phyloP scores from a whole-genome alignment of 1,140 invertebrate species.

The Bombus confusus region DNA sequence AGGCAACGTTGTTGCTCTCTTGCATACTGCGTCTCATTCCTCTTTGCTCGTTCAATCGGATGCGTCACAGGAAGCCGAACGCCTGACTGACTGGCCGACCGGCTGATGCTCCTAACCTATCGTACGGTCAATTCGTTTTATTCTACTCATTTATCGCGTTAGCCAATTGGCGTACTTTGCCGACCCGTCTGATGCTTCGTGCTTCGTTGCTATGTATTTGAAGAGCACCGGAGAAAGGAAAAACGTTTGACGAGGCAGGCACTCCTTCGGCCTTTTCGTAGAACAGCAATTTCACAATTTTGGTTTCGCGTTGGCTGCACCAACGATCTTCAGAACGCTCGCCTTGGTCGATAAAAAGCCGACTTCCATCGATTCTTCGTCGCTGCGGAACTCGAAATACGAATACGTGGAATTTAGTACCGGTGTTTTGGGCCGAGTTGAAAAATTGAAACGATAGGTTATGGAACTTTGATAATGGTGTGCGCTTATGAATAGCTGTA shows the following conservation, averaged over 20 bases:
- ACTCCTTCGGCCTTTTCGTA: too few relatives aligned
- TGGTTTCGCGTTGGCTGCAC: not conserved
- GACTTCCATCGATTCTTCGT: not conserved
- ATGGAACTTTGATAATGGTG: too few relatives aligned
- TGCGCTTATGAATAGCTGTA: too few relatives aligned
- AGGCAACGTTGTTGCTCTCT: constrained; percentile 46
- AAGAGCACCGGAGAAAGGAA: too few relatives aligned
- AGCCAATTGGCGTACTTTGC: constrained; percentile 67
- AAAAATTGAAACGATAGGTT: too few relatives aligned
- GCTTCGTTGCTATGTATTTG: not conserved
- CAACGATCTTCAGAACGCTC: not conserved
- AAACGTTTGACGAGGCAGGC: too few relatives aligned
- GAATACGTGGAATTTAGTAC: too few relatives aligned
- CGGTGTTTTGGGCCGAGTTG: too few relatives aligned
- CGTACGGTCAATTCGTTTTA: constrained; percentile 67
- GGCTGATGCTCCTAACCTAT: constrained; percentile 65
- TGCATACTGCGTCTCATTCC: constrained; percentile 62
- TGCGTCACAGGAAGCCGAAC: constrained; percentile 71
- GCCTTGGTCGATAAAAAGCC: not conserved
- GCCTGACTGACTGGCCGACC: constrained; percentile 47
- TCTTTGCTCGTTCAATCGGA: constrained; percentile 61
- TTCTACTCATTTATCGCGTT: constrained; percentile 69
- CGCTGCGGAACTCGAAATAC: too few relatives aligned
- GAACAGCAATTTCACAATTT: too few relatives aligned
- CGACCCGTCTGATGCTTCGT: constrained; percentile 1